phyloP scores from a whole-genome alignment of 2,888 invertebrate genomes.

The Netelia fuscicornis region DNA sequence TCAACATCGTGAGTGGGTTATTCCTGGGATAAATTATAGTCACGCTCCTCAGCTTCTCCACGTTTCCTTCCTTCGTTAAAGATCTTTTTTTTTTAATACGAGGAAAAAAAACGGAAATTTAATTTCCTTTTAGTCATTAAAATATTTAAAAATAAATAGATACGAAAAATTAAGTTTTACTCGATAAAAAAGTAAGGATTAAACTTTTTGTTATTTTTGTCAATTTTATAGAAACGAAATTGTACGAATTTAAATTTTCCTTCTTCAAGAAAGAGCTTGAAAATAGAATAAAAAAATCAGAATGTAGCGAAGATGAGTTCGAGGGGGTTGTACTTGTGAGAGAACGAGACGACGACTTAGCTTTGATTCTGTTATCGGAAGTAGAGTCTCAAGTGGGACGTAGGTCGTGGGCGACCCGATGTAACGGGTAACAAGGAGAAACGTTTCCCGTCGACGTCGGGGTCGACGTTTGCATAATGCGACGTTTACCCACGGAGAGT shows the following conservation, averaged over 20 bases:
- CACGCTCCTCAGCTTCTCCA: conserved; percentile 5
- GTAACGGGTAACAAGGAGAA: conserved; percentile 66
- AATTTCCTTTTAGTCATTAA: background rate
- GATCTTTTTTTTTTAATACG: background rate
- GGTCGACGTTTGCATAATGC: conserved; percentile 66
- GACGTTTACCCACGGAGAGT: conserved; percentile 50
- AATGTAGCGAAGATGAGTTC: no score
- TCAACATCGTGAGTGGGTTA: conserved; percentile 57
- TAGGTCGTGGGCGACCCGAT: conserved; percentile 69
- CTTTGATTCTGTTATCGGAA: conserved; percentile 70
- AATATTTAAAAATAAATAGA: background rate
- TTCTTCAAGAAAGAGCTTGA: no score
- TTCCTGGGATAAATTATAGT: conserved; percentile 61
- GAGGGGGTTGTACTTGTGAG: conserved; percentile 33
- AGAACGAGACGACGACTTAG: conserved; percentile 52
- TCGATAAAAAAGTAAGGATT: background rate
- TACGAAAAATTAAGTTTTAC: background rate
- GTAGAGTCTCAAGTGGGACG: conserved; percentile 49
- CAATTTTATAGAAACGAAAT: conserved; percentile 57
- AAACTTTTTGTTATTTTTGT: background rate
- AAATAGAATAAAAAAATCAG: background rate
- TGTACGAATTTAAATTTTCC: background rate
- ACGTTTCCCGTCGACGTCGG: conserved; percentile 66
- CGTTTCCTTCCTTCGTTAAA: background rate
- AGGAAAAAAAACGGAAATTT: background rate